Base-by-base conservation (phyloP, 2,113 vertebrate species). In the Rhabdornis inornatus region DNA sequence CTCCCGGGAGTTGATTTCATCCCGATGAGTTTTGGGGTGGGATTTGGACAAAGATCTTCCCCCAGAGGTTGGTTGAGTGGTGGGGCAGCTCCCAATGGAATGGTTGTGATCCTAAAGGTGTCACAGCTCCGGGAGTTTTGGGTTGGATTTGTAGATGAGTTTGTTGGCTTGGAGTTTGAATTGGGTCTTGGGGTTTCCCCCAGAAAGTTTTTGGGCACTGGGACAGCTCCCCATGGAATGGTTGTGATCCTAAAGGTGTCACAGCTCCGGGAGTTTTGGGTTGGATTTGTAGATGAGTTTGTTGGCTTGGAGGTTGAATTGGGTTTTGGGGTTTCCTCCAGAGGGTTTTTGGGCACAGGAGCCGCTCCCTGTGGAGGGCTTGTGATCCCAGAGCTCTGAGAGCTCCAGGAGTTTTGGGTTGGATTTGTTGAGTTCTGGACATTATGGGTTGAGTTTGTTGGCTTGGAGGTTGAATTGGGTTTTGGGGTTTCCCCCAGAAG, bases 311-410 rank as follows among this genome's bases (percentile, higher is more conserved):
- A 57, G 10, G 35, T 57, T 47, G 11, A 23, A 5, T 49, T 69
- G 45, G 24, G 5, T 18, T 33, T 25, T n/a, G 30, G 64, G 64
- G 15, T 27, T 47, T 25, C 4, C 10, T 3, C 11, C 39, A 15
- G 30, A 33, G 30, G 63, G 63, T 1, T 9, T 45, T 33, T 12
- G 22, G 3, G 42, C 11, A 18, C 31, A n/a, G 42, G 22, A 4
- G 0, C 11, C 27, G 33, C 8, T 66, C 33, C 24, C 9, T 2
- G 3, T 6, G 44, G 23, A 25, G 2, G 0, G 11, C 1, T 10
- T 0, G 11, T 25, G 47, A 70, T 52, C 66, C 35, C 25, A 49
- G 4, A 49, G 2, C 22, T 49, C 47, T 47, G 5, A 30, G 8
- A 47, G 5, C 28, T 24, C 20, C 30, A 6, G 40, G 14, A 22